phyloP scores from a whole-genome alignment of 1,140 invertebrate genomes.

The Diachasma alloeum region DNA sequence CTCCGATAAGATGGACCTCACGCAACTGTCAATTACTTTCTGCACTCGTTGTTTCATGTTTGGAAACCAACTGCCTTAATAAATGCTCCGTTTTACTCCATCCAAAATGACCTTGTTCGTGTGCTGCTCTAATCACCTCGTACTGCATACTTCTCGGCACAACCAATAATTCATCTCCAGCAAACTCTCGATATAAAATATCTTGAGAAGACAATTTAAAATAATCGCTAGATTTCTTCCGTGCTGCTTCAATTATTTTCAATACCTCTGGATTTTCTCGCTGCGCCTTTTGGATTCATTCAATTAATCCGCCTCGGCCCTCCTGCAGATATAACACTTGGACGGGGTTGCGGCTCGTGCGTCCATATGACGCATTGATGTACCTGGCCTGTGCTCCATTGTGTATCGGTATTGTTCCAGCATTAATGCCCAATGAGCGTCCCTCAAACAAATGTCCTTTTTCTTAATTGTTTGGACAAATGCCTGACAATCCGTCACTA shows the following conservation, averaged over 20 bases:
- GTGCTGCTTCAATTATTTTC: not conserved
- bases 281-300: conserved; percentile 12
- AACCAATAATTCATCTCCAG: conserved; percentile 38
- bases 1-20: conserved; percentile 43
- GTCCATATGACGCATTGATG: conserved; percentile 46
- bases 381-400: conserved; percentile 39
- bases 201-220: conserved; percentile 26
- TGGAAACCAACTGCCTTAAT: conserved; percentile 7
- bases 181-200: conserved; percentile 38
- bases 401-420: conserved; percentile 44
- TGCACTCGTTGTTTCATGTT: not conserved
- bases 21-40: conserved; percentile 44
- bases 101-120: conserved; percentile 50
- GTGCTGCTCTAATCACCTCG: conserved; percentile 40
- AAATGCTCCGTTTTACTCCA: conserved; percentile 49
- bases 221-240: conserved; percentile 32
- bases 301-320: not conserved
- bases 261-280: conserved; percentile 9
- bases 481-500: conserved; percentile 33
- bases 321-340: not conserved
- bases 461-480: conserved; percentile 46
- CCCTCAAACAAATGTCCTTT: conserved; percentile 33
- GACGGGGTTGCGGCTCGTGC: conserved; percentile 42
- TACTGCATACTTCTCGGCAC: conserved; percentile 37
- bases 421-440: too few relatives aligned